Conservation (phyloP, 2,113 vertebrate species). For the Proterorhinus semilunaris region DNA sequence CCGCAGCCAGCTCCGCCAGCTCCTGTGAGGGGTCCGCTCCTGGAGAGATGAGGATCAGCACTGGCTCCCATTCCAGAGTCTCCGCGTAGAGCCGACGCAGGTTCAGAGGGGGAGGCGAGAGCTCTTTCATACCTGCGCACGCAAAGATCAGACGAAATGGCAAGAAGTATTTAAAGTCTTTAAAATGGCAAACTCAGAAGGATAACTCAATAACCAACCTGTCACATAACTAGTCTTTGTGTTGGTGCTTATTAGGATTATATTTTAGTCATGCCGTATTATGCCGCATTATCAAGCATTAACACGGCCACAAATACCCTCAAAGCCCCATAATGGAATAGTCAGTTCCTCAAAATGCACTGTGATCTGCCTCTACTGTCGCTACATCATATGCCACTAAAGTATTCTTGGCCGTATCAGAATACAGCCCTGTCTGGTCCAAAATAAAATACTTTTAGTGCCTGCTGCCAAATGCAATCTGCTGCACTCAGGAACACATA, state of each 20-base stretch:
- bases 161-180: conserved; percentile 1
- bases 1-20: conserved; percentile 87
- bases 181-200: conserved; percentile 3
- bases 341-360: conserved; percentile 26
- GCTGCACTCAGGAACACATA: conserved; percentile 28
- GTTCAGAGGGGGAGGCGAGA: conserved; percentile 89
- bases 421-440: conserved; percentile 7
- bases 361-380: not conserved
- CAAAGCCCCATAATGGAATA: conserved; percentile 8
- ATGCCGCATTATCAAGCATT: conserved; percentile 43
- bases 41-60: conserved; percentile 95
- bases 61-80: conserved; percentile 88
- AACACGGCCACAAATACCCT: conserved; percentile 34
- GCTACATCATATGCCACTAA: conserved; percentile 20
- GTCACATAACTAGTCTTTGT: conserved; percentile 38
- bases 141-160: not conserved
- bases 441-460: conserved; percentile 29
- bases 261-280: conserved; percentile 48
- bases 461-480: conserved; percentile 49
- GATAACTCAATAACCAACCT: conserved; percentile 23
- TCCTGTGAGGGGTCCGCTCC: conserved; percentile 98
- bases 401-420: not conserved
- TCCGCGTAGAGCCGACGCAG: conserved; percentile 88
- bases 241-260: conserved; percentile 33
- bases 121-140: conserved; percentile 85